Percentiles rank a stretch among this genome's conserved stretches.
phyloP scores from a whole-genome alignment of 2,113 vertebrate species.

The Larimichthys polyactis region DNA sequence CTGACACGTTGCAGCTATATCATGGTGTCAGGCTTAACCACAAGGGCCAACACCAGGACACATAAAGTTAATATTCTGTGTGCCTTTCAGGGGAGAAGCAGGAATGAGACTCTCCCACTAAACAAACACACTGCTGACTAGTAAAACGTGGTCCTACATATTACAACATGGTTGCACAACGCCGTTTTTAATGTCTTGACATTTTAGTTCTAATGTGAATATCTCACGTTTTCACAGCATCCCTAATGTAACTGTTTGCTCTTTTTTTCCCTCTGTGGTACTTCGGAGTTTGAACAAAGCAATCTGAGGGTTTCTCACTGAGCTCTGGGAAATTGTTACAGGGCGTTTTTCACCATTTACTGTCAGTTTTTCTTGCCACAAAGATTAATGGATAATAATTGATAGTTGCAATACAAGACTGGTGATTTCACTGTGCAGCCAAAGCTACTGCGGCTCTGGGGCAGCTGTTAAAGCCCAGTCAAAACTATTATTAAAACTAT shows the following conservation, averaged over 20 bases:
- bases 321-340: not conserved
- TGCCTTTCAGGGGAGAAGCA: not conserved
- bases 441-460: no score
- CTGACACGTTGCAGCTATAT: not conserved
- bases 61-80: not conserved
- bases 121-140: slow-evolving; percentile 48
- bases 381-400: no score
- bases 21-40: not conserved
- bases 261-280: no score
- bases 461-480: not conserved
- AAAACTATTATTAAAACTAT: no score
- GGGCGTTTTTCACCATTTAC: not conserved
- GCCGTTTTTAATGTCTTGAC: no score
- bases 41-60: not conserved
- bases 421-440: no score
- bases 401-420: not conserved
- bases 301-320: not conserved
- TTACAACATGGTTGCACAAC: not conserved
- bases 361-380: not conserved
- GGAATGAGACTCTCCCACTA: slow-evolving; percentile 46
- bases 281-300: not conserved
- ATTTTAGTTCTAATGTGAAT: no score
- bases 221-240: no score
- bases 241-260: no score
- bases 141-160: not conserved